Evolutionary conservation across 1,140 invertebrate genomes (phyloP), one percentile per base, ranked within the genome.

Genomic region (Cydia pomonella): DNA sequence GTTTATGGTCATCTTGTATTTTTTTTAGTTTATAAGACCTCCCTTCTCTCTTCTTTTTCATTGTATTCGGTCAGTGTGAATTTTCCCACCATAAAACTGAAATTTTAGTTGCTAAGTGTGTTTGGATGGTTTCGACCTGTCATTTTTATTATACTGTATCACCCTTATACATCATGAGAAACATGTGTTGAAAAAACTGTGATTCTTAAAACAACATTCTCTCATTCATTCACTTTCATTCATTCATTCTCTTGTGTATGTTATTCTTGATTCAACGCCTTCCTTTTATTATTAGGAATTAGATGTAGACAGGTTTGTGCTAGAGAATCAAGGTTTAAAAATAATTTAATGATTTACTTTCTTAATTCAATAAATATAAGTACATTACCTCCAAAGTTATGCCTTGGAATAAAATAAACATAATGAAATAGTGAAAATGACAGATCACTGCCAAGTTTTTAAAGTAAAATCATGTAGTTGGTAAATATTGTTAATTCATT

Each of bases 11-110:
- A 33, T 64, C 63, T 29, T 23, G 63, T 64, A 41, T 69, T 29
- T 69, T 69, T 25, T 10, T 29, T 38, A 69, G 29, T 38, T 38
- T 41, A 2, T 29, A 33, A 69, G n/a, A 33, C 21, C 7, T 33
- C 27, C 18, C 3, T 41, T 38, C 64, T 33, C n/a, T 69, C 16
- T 69, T 38, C n/a, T 69, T 23, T 59, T 23, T 12, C n/a, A 59
- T 69, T 69, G 6, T 12, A 18, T 69, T 69, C 64, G 64, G 64
- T 69, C 64, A 69, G 64, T 69, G 27, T 69, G n/a, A 64, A 63
- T 16, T 66, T 69, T 33, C 64, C 64, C 64, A 69, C 64, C 64
- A 69, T 69, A 33, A 69, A 69, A 69, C 29, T 69, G 27, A 38
- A 69, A 33, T 23, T 69, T 69, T 69, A 69, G 64, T 18, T 13